Evolutionary conservation across 2,888 invertebrate genomes (phyloP).

Genomic region (Folsomia manolachei): DNA sequence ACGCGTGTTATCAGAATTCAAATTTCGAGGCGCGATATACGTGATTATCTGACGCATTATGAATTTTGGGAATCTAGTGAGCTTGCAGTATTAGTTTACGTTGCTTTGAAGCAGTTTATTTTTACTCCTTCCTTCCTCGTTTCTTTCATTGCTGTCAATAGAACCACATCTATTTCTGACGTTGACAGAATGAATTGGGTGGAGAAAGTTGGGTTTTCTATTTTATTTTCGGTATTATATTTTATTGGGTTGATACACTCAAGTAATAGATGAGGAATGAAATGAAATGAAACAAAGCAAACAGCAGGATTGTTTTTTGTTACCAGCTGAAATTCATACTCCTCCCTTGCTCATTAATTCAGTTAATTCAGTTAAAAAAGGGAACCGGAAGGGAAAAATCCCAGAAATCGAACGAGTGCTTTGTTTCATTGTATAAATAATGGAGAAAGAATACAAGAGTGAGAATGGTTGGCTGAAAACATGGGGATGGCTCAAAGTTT

Average conservation of each 20-base stretch:
- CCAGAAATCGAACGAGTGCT: background rate
- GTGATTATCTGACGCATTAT: too few species aligned
- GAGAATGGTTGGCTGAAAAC: too few species aligned
- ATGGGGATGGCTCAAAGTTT: background rate
- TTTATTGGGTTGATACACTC: background rate
- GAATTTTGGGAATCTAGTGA: too few species aligned
- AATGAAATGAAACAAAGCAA: background rate
- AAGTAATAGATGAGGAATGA: background rate
- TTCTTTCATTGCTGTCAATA: too few species aligned
- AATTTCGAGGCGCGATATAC: too few species aligned
- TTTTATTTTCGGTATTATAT: too few species aligned
- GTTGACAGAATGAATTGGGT: background rate
- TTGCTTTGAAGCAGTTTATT: too few species aligned
- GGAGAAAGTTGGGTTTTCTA: background rate
- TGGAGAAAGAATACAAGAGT: too few species aligned
- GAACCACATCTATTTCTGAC: too few species aligned
- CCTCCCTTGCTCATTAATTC: background rate
- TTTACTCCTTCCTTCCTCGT: too few species aligned
- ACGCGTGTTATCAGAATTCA: background rate
- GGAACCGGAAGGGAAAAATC: background rate
- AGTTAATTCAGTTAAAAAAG: too few species aligned
- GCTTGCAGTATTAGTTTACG: too few species aligned
- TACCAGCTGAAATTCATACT: background rate
- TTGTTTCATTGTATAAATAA: background rate
- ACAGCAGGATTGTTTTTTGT: background rate